These are phyloP conservation scores for Tychaedon coryphoeus DNA, from an alignment of 2,113 vertebrate species.

Conservation along the genomic window DNA sequence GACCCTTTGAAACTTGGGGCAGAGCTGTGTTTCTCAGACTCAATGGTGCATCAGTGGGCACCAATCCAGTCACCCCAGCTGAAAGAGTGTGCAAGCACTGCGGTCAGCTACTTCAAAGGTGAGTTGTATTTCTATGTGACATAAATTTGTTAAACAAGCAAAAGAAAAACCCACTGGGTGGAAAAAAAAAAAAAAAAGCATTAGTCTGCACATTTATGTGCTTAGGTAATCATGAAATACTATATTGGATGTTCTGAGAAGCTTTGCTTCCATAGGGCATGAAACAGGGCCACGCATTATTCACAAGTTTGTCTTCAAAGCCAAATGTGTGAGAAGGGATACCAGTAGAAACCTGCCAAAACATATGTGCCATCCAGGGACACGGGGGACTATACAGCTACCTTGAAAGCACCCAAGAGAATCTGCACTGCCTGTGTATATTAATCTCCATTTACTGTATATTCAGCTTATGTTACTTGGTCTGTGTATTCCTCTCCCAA, in stretches of 20 bases:
- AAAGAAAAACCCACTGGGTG: not conserved
- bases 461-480: not conserved
- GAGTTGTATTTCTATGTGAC: not conserved
- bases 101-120: slow-evolving; percentile 13
- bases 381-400: not conserved
- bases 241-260: not conserved
- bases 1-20: not conserved
- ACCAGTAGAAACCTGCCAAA: not conserved
- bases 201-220: slow-evolving; percentile 35
- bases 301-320: not conserved
- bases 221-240: slow-evolving; percentile 45
- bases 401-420: not conserved
- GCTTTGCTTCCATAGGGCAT: not conserved
- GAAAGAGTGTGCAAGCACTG: not conserved
- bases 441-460: not conserved
- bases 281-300: not conserved
- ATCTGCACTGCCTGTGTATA: not conserved
- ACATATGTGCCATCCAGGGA: not conserved
- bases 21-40: not conserved
- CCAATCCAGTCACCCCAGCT: not conserved
- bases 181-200: not conserved
- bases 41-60: not conserved
- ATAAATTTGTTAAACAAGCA: not conserved
- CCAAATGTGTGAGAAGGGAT: not conserved
- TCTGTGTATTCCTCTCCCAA: not conserved